A percentile compares a stretch with the other conserved stretches of the same genome.
Evolutionary conservation across 2,113 vertebrate species (phyloP).

Genomic region (Columba livia): DNA sequence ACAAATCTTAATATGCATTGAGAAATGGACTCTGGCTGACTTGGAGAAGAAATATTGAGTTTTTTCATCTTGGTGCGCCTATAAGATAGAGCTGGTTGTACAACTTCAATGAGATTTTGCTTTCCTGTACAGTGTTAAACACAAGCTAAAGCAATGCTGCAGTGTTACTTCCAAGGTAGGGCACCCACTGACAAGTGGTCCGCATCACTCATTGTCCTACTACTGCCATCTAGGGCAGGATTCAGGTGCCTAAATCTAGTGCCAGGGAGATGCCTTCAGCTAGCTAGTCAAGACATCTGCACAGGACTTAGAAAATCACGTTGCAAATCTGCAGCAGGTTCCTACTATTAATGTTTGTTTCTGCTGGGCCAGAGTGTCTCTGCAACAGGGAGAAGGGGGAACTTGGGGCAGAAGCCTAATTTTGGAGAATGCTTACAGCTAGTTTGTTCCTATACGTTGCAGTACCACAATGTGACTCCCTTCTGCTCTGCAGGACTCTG

Average conservation of each 20-base stretch:
- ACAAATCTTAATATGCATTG: not conserved
- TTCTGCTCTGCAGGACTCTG: not conserved
- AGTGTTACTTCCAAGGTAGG: not conserved
- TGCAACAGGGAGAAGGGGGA: not conserved
- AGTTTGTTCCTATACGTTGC: not conserved
- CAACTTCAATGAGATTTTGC: not conserved
- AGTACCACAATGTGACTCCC: not conserved
- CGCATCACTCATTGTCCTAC: not conserved
- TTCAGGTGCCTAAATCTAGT: not conserved
- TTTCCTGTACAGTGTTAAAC: not conserved
- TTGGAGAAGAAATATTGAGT: not conserved
- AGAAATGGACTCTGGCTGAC: not conserved
- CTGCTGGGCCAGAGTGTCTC: not conserved
- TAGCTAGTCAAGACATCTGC: not conserved
- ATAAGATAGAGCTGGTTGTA: not conserved
- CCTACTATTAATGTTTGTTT: not conserved
- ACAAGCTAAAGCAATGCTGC: not conserved
- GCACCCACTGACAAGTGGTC: not conserved
- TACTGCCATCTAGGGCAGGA: conserved; percentile 56
- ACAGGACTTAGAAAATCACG: not conserved
- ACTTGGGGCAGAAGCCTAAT: not conserved
- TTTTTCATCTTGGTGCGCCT: not conserved
- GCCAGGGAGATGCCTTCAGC: not conserved
- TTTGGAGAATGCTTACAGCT: not conserved
- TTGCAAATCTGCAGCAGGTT: not conserved